These are phyloP conservation scores for Clinocottus analis DNA, from an alignment of 2,113 vertebrate genomes.

Conservation along the genomic window DNA sequence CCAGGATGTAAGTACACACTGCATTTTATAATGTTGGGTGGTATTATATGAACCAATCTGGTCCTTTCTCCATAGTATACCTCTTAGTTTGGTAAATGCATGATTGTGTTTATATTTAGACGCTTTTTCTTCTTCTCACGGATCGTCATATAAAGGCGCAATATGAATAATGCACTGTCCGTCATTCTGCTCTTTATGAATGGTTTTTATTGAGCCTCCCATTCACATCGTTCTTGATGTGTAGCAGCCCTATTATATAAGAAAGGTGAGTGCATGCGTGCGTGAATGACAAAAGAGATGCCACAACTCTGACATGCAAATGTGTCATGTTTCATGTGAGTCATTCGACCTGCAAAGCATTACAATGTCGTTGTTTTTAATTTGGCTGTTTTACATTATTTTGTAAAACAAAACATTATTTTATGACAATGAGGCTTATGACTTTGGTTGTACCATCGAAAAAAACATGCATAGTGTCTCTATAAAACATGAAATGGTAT, in stretches of 20 bases:
- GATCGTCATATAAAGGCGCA: slow-evolving; percentile 5
- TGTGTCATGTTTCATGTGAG: neutral
- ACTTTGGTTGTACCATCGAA: slow-evolving; percentile 10
- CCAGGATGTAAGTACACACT: slow-evolving; percentile 73
- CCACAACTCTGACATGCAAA: neutral
- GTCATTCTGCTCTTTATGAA: slow-evolving; percentile 49
- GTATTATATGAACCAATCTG: rapidly evolving
- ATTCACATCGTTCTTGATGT: slow-evolving; percentile 29
- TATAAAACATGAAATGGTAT: neutral
- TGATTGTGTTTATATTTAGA: neutral
- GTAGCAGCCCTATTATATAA: slow-evolving; percentile 52
- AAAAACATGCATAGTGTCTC: neutral
- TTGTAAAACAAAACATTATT: too few relatives aligned
- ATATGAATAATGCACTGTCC: slow-evolving; percentile 18
- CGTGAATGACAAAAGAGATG: slow-evolving; percentile 45
- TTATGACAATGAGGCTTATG: slow-evolving; percentile 24
- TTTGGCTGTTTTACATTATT: neutral
- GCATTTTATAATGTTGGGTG: neutral
- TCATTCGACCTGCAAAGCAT: neutral
- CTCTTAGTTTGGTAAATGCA: neutral
- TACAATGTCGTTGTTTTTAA: neutral
- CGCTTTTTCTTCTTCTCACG: neutral
- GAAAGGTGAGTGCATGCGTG: slow-evolving; percentile 54
- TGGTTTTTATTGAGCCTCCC: slow-evolving; percentile 26
- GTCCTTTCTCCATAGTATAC: neutral